phyloP scores from a whole-genome alignment of 1,140 invertebrate genomes.

The Agrypnia vestita region DNA sequence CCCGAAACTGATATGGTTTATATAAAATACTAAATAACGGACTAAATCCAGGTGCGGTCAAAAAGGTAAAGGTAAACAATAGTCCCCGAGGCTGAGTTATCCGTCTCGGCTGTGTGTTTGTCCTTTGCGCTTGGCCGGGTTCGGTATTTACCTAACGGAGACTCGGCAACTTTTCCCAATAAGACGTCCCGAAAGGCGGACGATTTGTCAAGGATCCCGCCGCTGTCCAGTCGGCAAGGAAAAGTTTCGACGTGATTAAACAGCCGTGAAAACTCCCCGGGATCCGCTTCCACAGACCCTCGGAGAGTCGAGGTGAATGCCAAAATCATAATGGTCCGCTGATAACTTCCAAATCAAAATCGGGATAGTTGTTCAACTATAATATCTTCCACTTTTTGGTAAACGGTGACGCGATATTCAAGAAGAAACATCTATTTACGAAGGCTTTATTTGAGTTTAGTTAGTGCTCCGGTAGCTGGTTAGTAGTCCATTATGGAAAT shows the following conservation, averaged over 20 bases:
- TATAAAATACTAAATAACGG: too few species aligned
- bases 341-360: neutral
- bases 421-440: too few species aligned
- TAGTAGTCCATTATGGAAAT: too few species aligned
- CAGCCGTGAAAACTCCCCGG: slow-evolving; percentile 7
- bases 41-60: too few species aligned
- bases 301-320: neutral
- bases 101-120: neutral
- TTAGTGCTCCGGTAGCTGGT: too few species aligned
- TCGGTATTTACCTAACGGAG: neutral
- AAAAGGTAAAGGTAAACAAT: too few species aligned
- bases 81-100: too few species aligned
- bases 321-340: neutral
- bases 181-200: slow-evolving; percentile 20
- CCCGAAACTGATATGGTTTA: too few species aligned
- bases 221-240: neutral
- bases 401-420: too few species aligned
- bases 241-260: slow-evolving; percentile 28
- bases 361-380: too few species aligned
- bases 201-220: slow-evolving; percentile 38
- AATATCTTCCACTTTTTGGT: too few species aligned
- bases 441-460: too few species aligned
- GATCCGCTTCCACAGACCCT: neutral
- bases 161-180: slow-evolving; percentile 25
- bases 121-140: neutral